Percentiles rank a stretch among this genome's conserved stretches.
These are phyloP conservation scores for Nymphalis urticae DNA, from an alignment of 2,888 invertebrate species.

Conservation along the genomic window DNA sequence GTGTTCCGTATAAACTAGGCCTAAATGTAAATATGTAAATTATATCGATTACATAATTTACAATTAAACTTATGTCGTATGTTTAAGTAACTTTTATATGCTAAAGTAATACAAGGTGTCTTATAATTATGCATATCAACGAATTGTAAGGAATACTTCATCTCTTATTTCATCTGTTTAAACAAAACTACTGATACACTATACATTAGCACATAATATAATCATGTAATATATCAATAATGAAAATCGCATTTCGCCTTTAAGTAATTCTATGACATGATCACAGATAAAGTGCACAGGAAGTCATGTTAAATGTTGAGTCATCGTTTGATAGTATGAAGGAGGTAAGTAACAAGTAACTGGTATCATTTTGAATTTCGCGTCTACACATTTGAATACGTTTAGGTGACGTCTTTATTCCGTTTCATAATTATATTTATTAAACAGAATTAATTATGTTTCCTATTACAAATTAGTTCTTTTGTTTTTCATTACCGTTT, in stretches of 20 bases:
- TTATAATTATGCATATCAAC: constrained; percentile 81
- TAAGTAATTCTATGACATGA: constrained; percentile 4
- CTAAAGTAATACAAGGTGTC: constrained; percentile 76
- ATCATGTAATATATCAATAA: constrained; percentile 1
- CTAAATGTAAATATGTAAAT: constrained; percentile 74
- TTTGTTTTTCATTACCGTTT: too few relatives aligned
- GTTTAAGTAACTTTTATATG: constrained; percentile 64
- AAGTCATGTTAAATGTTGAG: neutral
- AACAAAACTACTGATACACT: constrained; percentile 26
- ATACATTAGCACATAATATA: constrained; percentile 3
- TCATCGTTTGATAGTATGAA: neutral
- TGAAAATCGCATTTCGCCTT: neutral
- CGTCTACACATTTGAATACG: too few relatives aligned
- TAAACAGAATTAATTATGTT: too few relatives aligned
- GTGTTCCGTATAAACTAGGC: constrained; percentile 42
- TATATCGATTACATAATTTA: constrained; percentile 39
- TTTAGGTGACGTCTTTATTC: too few relatives aligned
- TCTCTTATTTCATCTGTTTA: constrained; percentile 36
- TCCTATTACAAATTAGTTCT: too few relatives aligned
- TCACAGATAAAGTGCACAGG: neutral
- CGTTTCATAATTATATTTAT: too few relatives aligned
- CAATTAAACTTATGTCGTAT: constrained; percentile 40
- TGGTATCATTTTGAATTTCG: too few relatives aligned
- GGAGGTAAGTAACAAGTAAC: neutral
- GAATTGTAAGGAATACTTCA: constrained; percentile 64